These are phyloP conservation scores for Loxodonta africana DNA, from an alignment of 2,113 vertebrate genomes.

Conservation along the genomic window DNA sequence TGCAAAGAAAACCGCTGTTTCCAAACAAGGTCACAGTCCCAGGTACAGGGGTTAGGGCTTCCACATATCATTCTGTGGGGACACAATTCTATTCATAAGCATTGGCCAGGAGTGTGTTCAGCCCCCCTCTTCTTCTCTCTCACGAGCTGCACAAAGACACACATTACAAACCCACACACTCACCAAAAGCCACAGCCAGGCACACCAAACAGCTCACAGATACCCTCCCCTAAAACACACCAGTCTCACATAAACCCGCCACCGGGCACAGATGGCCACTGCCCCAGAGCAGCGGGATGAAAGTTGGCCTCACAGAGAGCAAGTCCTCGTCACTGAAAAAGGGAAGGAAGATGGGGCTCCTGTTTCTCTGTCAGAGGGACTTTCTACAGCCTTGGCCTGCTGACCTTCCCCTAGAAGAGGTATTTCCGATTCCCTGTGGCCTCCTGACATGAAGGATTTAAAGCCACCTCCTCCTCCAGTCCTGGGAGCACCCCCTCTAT, in stretches of 20 bases:
- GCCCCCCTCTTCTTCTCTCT: neutral
- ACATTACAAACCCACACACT: neutral
- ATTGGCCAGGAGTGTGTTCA: no score
- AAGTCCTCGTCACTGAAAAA: neutral
- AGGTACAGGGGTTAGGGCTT: no score
- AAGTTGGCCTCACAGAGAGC: neutral
- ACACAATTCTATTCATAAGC: no score
- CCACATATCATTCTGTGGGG: no score
- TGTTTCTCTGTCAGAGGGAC: neutral
- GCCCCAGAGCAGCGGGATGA: neutral
- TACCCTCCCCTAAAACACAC: neutral
- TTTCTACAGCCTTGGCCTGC: neutral
- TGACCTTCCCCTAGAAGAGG: neutral
- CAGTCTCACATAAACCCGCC: neutral
- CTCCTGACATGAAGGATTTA: neutral
- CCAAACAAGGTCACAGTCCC: no score
- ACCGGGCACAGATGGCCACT: no score
- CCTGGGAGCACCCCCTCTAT: fast-evolving
- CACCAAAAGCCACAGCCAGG: neutral
- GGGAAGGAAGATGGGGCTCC: neutral
- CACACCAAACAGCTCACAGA: no score
- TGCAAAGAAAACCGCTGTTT: no score
- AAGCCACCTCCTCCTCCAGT: neutral
- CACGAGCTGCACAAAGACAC: neutral
- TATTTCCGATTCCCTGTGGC: neutral